A percentile compares a stretch with the other conserved stretches of the same genome.
Evolutionary conservation across 2,888 invertebrate species (phyloP).

Genomic region (Amiota communis): DNA sequence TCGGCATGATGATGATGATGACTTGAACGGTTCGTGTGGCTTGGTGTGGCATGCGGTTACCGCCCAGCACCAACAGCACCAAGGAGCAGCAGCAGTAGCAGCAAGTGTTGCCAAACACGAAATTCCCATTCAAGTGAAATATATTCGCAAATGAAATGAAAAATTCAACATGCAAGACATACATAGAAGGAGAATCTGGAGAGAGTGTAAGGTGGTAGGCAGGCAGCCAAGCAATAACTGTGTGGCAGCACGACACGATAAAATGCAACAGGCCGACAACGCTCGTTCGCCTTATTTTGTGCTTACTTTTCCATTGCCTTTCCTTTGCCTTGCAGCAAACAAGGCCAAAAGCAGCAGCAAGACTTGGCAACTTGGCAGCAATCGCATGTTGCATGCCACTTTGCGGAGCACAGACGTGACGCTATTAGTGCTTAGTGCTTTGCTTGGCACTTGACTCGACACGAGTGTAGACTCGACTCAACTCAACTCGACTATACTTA

Average conservation of each 20-base stretch:
- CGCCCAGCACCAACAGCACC: neutral
- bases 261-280: conserved; percentile 58
- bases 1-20: conserved; percentile 7
- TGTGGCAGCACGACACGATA: conserved; percentile 39
- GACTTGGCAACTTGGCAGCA: conserved; percentile 61
- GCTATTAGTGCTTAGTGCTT: conserved; percentile 65
- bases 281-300: conserved; percentile 36
- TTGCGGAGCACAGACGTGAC: conserved; percentile 65
- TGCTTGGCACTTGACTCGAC: neutral
- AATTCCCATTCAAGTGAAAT: conserved; percentile 69
- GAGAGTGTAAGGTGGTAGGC: conserved; percentile 45
- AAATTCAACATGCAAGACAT: conserved; percentile 61
- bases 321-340: conserved; percentile 61
- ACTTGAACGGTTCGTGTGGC: conserved; percentile 16
- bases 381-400: conserved; percentile 72
- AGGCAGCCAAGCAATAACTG: conserved; percentile 3
- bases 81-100: neutral
- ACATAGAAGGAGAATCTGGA: neutral
- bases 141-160: conserved; percentile 69
- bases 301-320: conserved; percentile 33
- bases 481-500: neutral
- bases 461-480: neutral
- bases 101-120: conserved; percentile 52
- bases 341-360: conserved; percentile 8
- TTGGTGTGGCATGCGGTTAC: neutral